Percentiles rank a stretch among this genome's conserved stretches.
Conservation (phyloP, 2,113 vertebrate species). For the Tychaedon coryphoeus region DNA sequence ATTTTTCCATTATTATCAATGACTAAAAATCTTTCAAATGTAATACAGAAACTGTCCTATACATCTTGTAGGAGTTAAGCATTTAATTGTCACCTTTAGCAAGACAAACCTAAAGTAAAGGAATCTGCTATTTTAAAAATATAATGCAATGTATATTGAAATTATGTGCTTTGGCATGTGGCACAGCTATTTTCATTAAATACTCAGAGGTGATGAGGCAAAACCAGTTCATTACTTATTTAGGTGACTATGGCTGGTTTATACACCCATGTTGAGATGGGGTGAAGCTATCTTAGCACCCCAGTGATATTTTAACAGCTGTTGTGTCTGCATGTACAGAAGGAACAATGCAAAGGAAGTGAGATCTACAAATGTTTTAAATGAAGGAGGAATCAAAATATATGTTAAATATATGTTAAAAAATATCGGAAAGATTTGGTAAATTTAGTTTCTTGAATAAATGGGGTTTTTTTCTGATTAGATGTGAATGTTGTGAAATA, state of each 20-base stretch:
- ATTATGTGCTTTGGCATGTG: background rate
- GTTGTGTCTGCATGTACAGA: rapidly evolving
- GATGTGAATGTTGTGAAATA: background rate
- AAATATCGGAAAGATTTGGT: background rate
- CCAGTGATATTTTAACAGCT: background rate
- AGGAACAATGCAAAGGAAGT: background rate
- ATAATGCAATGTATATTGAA: background rate
- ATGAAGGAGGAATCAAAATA: background rate
- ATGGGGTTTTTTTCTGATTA: background rate
- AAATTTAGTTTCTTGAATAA: background rate
- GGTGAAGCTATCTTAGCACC: background rate
- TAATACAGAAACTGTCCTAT: background rate
- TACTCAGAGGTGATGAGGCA: background rate
- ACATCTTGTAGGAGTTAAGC: background rate
- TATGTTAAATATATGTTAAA: background rate
- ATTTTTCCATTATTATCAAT: background rate
- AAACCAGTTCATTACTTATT: background rate
- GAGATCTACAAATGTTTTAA: background rate
- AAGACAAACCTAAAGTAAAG: background rate
- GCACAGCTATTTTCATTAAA: background rate
- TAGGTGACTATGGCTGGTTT: background rate
- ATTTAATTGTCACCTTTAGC: background rate
- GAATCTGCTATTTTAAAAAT: background rate
- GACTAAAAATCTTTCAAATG: background rate
- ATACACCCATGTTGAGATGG: background rate